Evolutionary conservation across 53 echinoderm and acorn worm genomes (phyloP), one percentile per base, ranked within the genome.

Genomic region (Glandiceps talaboti): DNA sequence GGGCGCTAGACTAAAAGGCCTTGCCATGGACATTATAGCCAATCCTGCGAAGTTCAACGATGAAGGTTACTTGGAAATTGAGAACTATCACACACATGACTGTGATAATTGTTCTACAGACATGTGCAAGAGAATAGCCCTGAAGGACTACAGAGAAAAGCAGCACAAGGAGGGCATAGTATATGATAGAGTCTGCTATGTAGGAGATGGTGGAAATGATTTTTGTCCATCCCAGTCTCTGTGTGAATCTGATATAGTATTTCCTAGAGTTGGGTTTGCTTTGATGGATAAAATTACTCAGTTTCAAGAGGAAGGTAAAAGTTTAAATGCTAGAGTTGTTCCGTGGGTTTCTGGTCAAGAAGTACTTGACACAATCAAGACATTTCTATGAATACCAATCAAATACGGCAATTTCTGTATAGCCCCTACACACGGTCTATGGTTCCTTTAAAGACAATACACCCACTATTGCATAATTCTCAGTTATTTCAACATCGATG

Each of bases 171-270:
- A 82, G 0, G 89, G 91, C 0, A 28, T 89, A 10, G 74, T 29
- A 25, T 99, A 91, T 73, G 94, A 91, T n/a, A 77, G 75, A 6
- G 84, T 99, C 14, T 84, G 86, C 14, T 76, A 93, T 76, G 84
- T 93, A 26, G 99, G 99, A 14, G 99, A 99, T 83, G 99, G 99
- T 0, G 28, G 80, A 26, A 99, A 99, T 77, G 99, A 99, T 74
- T 88, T 93, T 33, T 99, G 99, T 81, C 91, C 99, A 0, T 89
- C 91, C 30, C 74, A 83, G 33, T 27, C 73, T 28, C 82, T 99
- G 28, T 73, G 87, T 0, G 90, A 89, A 29, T 73, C 32, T 1
- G 99, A 94, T 79, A 31, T 82, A 31, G 83, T 99, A 26, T 99
- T 99, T 80, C 89, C 99, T 26, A 89, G 99, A 33, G 89, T 86